Percentiles rank a stretch among this genome's conserved stretches.
phyloP scores from a whole-genome alignment of 2,113 vertebrate genomes.

The Aptenodytes forsteri region DNA sequence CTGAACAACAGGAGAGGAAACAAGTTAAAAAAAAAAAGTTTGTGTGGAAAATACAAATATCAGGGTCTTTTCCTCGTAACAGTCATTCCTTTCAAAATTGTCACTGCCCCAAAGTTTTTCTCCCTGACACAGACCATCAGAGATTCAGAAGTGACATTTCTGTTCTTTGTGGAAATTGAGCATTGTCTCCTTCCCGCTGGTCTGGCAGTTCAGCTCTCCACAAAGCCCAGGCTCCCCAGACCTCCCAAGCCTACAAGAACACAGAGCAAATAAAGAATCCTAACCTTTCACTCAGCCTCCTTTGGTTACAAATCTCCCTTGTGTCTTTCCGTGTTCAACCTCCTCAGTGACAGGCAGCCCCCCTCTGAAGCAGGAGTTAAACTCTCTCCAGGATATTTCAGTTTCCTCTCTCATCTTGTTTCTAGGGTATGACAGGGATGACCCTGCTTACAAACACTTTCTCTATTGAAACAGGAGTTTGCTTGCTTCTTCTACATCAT shows the following conservation, averaged over 20 bases:
- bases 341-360: background rate
- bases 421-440: background rate
- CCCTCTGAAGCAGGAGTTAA: background rate
- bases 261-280: background rate
- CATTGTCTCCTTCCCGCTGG: rapidly evolving
- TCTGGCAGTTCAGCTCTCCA: background rate
- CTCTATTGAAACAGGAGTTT: background rate
- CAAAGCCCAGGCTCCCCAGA: background rate
- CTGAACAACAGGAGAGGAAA: background rate
- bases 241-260: background rate
- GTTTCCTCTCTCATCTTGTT: background rate
- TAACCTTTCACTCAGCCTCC: background rate
- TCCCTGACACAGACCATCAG: background rate
- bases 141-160: background rate
- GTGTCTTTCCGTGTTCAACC: background rate
- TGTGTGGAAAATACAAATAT: background rate
- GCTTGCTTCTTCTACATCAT: background rate
- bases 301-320: background rate
- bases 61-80: background rate
- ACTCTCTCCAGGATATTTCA: background rate
- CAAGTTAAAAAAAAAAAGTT: background rate
- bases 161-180: background rate
- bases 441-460: background rate
- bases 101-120: background rate
- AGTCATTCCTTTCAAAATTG: background rate